These are phyloP conservation scores for Andrena dorsata DNA, from an alignment of 2,888 invertebrate species.

Conservation along the genomic window DNA sequence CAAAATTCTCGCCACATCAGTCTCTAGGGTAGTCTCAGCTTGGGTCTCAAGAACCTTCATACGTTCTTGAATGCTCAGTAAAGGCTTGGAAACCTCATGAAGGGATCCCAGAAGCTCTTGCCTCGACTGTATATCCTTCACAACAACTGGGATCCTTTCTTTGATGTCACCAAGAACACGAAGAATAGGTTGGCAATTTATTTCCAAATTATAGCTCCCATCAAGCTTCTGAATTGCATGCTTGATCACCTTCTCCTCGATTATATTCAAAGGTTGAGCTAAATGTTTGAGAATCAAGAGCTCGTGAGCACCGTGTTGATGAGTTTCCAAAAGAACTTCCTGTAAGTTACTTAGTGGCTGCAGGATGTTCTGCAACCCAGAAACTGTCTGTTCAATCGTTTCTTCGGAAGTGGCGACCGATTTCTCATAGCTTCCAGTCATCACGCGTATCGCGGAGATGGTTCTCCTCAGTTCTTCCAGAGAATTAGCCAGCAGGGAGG, in stretches of 20 bases:
- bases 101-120: constrained; percentile 73
- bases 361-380: constrained; percentile 35
- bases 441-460: constrained; percentile 56
- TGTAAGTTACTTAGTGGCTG: constrained; percentile 50
- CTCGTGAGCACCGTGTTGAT: constrained; percentile 73
- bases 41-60: constrained; percentile 69
- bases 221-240: constrained; percentile 58
- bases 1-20: constrained; percentile 72
- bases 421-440: constrained; percentile 11
- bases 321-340: constrained; percentile 54
- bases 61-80: constrained; percentile 70
- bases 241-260: constrained; percentile 69
- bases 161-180: constrained; percentile 70
- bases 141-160: constrained; percentile 68
- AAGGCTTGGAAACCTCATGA: constrained; percentile 73
- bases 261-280: constrained; percentile 67
- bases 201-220: constrained; percentile 12
- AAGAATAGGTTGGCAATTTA: constrained; percentile 57
- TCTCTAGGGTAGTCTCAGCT: constrained; percentile 71
- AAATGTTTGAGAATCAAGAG: constrained; percentile 74
- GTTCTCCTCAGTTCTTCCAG: constrained; percentile 73
- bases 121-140: constrained; percentile 67
- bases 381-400: constrained; percentile 16
- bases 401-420: constrained; percentile 37
- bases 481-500: constrained; percentile 71